These are phyloP conservation scores for Gallinago media DNA, from an alignment of 2,113 vertebrate genomes.

Conservation along the genomic window DNA sequence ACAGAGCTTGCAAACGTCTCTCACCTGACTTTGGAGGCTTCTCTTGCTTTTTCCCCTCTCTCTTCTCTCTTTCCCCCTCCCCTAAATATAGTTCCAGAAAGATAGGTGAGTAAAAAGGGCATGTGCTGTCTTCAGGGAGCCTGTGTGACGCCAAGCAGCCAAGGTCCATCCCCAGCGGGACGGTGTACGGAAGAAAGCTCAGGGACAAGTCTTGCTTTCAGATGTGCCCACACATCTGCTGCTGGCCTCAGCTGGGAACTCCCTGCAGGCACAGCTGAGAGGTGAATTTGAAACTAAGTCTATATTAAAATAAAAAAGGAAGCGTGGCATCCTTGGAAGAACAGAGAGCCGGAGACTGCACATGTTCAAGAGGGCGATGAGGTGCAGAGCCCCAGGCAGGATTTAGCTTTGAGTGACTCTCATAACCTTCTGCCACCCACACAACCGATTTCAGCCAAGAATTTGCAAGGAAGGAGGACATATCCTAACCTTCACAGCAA, in stretches of 20 bases:
- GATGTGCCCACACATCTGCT: neutral
- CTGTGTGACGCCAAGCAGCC: neutral
- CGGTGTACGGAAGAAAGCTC: neutral
- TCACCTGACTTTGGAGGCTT: neutral
- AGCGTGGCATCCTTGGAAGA: neutral
- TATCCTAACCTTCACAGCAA: neutral
- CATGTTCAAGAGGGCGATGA: accelerated
- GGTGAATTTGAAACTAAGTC: neutral
- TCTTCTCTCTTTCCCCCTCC: neutral
- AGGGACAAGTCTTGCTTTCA: neutral
- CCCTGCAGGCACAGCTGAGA: neutral
- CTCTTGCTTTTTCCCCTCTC: neutral
- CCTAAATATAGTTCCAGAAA: neutral
- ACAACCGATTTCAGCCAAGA: neutral
- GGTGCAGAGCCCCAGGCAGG: neutral
- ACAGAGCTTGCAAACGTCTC: neutral
- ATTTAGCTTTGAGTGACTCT: neutral
- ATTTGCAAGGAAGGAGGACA: neutral
- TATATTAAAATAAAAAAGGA: neutral
- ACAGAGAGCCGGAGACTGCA: neutral
- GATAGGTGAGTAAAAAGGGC: neutral
- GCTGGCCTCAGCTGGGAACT: neutral
- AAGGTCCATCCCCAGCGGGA: neutral
- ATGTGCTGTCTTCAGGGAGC: neutral
- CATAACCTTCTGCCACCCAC: neutral